These are phyloP conservation scores for Euproctis similis DNA, from an alignment of 2,888 invertebrate genomes.

Conservation along the genomic window DNA sequence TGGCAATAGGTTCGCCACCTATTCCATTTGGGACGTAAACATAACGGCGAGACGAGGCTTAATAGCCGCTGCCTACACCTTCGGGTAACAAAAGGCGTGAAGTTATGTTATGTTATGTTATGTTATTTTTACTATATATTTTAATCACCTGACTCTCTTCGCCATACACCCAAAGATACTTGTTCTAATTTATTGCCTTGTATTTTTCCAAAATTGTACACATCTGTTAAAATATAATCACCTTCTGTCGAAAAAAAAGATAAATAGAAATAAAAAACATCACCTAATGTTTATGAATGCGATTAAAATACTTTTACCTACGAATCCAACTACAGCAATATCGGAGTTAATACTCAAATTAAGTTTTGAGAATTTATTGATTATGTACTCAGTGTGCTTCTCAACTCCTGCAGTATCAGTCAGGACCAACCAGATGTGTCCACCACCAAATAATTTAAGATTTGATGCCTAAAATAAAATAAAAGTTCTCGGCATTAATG, in stretches of 20 bases:
- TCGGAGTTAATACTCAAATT: constrained; percentile 56
- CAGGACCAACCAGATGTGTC: constrained; percentile 46
- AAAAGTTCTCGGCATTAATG: no score
- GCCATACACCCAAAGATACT: constrained; percentile 39
- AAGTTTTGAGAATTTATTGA: constrained; percentile 28
- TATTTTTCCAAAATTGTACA: constrained; percentile 57
- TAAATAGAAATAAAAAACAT: neutral
- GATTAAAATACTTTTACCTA: constrained; percentile 26
- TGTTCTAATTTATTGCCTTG: constrained; percentile 52
- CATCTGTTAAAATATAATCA: constrained; percentile 35
- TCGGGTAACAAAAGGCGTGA: no score
- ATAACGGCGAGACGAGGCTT: no score
- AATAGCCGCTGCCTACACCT: no score
- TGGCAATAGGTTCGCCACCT: no score
- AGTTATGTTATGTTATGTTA: no score
- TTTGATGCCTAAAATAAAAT: constrained; percentile 41
- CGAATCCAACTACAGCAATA: constrained; percentile 33
- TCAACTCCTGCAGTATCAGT: constrained; percentile 6
- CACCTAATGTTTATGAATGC: neutral
- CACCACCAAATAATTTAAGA: constrained; percentile 35
- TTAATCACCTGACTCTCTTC: constrained; percentile 28
- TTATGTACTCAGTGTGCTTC: constrained; percentile 11
- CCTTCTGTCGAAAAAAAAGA: constrained; percentile 25
- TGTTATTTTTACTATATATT: no score
- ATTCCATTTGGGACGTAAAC: no score